Conservation (phyloP, 1,140 invertebrate genomes). For the Caenorhabditis remanei region DNA sequence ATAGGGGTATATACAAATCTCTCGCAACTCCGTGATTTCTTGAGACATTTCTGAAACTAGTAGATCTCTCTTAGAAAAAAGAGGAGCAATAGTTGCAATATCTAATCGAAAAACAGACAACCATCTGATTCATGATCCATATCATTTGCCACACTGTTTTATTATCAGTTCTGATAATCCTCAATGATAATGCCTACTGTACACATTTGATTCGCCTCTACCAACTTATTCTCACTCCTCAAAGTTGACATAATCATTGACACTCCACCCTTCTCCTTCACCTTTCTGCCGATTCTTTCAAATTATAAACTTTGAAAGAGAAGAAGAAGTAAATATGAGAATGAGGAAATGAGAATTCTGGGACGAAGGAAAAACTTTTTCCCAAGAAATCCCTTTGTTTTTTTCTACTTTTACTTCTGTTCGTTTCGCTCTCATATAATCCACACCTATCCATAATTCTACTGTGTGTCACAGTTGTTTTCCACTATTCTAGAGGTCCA, state of each 20-base stretch:
- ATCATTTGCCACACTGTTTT: no score
- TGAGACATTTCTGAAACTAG: no score
- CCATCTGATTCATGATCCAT: no score
- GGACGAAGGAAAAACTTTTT: neutral
- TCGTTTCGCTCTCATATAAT: slow-evolving; percentile 8
- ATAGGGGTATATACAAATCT: neutral
- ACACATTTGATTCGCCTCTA: neutral
- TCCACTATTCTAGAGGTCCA: neutral
- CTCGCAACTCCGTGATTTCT: no score
- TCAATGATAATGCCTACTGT: slow-evolving; percentile 28
- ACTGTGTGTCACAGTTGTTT: neutral
- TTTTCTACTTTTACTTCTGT: neutral
- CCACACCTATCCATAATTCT: slow-evolving; percentile 51
- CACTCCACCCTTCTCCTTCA: neutral
- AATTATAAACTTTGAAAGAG: neutral
- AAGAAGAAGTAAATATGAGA: neutral
- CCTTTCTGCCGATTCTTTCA: neutral
- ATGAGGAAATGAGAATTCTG: slow-evolving; percentile 23
- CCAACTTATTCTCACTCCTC: neutral
- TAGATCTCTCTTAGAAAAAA: no score
- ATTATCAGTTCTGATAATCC: neutral
- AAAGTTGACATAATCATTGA: slow-evolving; percentile 45
- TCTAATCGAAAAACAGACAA: no score
- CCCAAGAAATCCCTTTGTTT: slow-evolving; percentile 36
- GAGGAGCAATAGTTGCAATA: no score